Evolutionary conservation across 2,888 invertebrate species (phyloP).

Genomic region (Aplocera efformata): DNA sequence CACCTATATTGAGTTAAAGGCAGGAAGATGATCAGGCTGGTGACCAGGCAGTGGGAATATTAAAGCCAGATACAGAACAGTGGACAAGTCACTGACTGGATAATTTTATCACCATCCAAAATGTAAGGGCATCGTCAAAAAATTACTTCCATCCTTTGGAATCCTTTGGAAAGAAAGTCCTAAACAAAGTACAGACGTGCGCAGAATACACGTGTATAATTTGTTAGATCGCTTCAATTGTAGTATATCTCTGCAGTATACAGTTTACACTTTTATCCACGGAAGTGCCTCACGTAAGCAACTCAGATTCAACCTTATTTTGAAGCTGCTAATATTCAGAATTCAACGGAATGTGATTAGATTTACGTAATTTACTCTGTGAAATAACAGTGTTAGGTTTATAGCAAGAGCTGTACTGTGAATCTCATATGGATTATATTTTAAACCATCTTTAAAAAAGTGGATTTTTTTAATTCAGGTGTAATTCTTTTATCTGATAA

Average conservation of each 20-base stretch:
- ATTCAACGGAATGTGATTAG: neutral
- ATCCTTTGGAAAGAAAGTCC: slow-evolving; percentile 59
- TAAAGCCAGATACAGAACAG: no score
- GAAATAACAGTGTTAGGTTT: slow-evolving; percentile 50
- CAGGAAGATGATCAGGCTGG: no score
- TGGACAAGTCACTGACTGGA: no score
- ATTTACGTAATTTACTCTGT: slow-evolving; percentile 29
- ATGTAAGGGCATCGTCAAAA: slow-evolving; percentile 37
- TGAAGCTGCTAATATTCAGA: slow-evolving; percentile 11
- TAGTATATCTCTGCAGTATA: slow-evolving; percentile 71
- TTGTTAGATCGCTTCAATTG: slow-evolving; percentile 76
- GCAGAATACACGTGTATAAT: slow-evolving; percentile 71
- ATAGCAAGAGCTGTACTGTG: slow-evolving; percentile 69
- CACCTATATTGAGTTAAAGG: no score
- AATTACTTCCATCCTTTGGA: slow-evolving; percentile 43
- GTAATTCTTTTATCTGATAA: no score
- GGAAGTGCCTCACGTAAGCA: slow-evolving; percentile 29
- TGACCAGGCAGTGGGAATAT: no score
- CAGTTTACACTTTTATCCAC: slow-evolving; percentile 35
- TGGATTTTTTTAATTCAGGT: no score
- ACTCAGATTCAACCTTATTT: slow-evolving; percentile 27
- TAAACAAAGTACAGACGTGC: slow-evolving; percentile 68
- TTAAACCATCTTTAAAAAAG: no score
- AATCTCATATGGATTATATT: slow-evolving; percentile 70
- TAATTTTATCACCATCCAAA: no score